Conservation (phyloP, 1,140 invertebrate species). For the Drosophila simulans region DNA sequence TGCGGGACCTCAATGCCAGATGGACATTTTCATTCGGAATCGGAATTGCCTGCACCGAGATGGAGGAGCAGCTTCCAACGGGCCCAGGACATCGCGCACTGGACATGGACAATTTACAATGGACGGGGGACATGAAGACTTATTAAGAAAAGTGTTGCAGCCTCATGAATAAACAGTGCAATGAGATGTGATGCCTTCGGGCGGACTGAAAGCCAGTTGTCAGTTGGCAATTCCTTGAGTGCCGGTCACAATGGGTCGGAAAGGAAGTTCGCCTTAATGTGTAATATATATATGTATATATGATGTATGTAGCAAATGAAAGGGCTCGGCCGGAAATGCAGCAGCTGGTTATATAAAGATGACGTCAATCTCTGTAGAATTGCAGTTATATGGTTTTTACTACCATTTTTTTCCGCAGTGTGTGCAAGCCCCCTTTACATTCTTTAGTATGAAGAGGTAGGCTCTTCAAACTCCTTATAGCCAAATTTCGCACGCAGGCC, state of each 20-base stretch:
- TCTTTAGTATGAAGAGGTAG: not conserved
- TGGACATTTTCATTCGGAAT: conserved; percentile 32
- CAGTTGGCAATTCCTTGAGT: conserved; percentile 50
- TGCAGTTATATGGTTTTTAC: too few relatives aligned
- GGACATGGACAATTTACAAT: conserved; percentile 25
- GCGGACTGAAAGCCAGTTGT: conserved; percentile 45
- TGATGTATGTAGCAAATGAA: not conserved
- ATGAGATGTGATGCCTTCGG: conserved; percentile 34
- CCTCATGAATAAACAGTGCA: conserved; percentile 57
- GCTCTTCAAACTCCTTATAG: conserved; percentile 3
- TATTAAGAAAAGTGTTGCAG: conserved; percentile 53
- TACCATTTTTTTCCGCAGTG: not conserved
- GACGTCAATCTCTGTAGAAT: conserved; percentile 23
- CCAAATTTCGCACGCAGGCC: conserved; percentile 7
- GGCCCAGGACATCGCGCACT: not conserved
- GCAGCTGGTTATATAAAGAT: conserved; percentile 17
- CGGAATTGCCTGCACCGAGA: conserved; percentile 29
- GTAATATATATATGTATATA: not conserved
- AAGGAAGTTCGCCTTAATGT: not conserved
- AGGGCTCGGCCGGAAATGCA: conserved; percentile 9
- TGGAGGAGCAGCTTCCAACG: not conserved
- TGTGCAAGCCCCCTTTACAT: not conserved
- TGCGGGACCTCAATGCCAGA: conserved; percentile 49
- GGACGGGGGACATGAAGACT: conserved; percentile 45
- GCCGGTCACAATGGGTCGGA: conserved; percentile 14